phyloP scores from a whole-genome alignment of 2,113 vertebrate genomes.

The Monopterus albus region DNA sequence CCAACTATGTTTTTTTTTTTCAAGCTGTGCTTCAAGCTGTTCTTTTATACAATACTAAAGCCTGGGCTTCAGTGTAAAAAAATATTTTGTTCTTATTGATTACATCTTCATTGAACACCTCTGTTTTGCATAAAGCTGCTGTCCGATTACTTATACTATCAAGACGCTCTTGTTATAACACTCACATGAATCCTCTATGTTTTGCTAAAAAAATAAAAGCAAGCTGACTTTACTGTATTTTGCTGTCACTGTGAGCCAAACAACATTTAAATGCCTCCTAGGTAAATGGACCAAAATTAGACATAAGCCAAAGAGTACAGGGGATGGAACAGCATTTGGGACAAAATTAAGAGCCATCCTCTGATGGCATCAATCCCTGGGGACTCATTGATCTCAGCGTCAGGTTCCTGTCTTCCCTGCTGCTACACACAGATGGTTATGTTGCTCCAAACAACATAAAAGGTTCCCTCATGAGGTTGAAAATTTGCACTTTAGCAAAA shows the following conservation, averaged over 20 bases:
- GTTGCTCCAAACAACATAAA: slow-evolving; percentile 32
- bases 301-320: slow-evolving; percentile 15
- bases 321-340: slow-evolving; percentile 31
- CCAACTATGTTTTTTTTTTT: slow-evolving; percentile 40
- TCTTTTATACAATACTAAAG: slow-evolving; percentile 50
- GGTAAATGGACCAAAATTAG: slow-evolving; percentile 34
- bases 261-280: neutral
- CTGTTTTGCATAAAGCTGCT: neutral
- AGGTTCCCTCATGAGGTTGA: slow-evolving; percentile 10
- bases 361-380: slow-evolving; percentile 53
- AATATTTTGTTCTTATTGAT: neutral
- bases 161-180: neutral
- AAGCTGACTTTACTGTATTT: neutral
- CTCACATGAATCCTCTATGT: neutral
- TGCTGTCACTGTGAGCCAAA: neutral
- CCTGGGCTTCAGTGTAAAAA: neutral
- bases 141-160: neutral
- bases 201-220: neutral
- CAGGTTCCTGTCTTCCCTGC: slow-evolving; percentile 64
- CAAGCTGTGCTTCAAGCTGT: slow-evolving; percentile 67
- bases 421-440: slow-evolving; percentile 57
- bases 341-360: slow-evolving; percentile 63
- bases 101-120: neutral
- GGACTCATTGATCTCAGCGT: slow-evolving; percentile 67
- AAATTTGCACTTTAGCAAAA: neutral